phyloP scores from a whole-genome alignment of 1,140 invertebrate species.

The Homalodisca vitripennis region DNA sequence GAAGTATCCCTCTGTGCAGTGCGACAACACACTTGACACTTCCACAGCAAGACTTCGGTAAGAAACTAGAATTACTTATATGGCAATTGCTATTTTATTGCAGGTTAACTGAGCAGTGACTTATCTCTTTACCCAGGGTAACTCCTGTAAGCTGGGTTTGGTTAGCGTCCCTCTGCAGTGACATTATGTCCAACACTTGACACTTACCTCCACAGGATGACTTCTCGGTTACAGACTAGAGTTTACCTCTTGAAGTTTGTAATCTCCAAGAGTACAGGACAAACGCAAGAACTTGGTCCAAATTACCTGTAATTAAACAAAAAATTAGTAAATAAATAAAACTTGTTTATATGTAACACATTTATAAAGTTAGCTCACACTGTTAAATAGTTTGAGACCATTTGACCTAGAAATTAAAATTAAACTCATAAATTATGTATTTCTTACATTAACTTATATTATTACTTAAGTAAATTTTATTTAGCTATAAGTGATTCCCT shows the following conservation, averaged over 20 bases:
- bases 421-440: too few species aligned
- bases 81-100: neutral
- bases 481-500: too few species aligned
- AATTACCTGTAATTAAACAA: too few species aligned
- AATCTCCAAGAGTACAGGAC: conserved; percentile 59
- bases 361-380: too few species aligned
- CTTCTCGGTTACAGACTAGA: conserved; percentile 57
- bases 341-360: too few species aligned
- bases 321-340: too few species aligned
- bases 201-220: conserved; percentile 52
- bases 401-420: too few species aligned
- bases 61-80: conserved; percentile 58
- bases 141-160: conserved; percentile 47
- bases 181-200: conserved; percentile 65
- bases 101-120: neutral
- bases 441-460: too few species aligned
- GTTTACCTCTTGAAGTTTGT: conserved; percentile 65
- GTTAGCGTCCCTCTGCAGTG: conserved; percentile 52
- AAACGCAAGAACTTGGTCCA: conserved; percentile 60
- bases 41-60: conserved; percentile 52
- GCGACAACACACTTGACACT: conserved; percentile 64
- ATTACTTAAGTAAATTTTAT: too few species aligned
- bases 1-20: conserved; percentile 55
- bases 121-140: neutral
- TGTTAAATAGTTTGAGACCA: too few species aligned